Base-by-base conservation (phyloP, 2,888 invertebrate species). In the Ochropleura plecta region DNA sequence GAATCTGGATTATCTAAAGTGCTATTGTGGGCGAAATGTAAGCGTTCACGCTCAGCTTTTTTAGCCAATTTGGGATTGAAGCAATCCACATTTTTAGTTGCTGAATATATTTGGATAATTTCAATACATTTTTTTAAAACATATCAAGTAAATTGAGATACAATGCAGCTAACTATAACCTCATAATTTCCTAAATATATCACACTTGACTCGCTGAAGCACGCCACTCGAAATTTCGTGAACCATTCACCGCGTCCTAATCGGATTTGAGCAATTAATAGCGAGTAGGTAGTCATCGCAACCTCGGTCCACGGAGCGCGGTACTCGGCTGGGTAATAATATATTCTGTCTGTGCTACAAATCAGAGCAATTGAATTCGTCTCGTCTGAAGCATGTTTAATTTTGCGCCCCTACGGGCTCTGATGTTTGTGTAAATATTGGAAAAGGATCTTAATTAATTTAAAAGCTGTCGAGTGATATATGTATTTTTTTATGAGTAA, bases 311-410 rank as follows among this genome's bases (percentile, higher is more conserved):
- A 46, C 44, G 30, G 55, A 64, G 40, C 44, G 46, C 57, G 51
- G 71, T 30, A 72, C 44, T 42, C 60, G 70, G 51, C 65, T 30
- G 57, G 73, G 71, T 78, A 70, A 83, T 83, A 81, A 85, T 79
- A 73, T 79, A 86, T 82, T 87, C 80, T 79, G 77, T 81, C 75
- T 84, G 70, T 78, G 69, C 64, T 82, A 70, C 81, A 86, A 86
- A 88, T 88, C 87, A 85, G 81, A 82, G 77, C 79, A 86, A 89
- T 89, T 85, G 72, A 88, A 87, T 89, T 76, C 79, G 77, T 72
- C 78, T 85, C 84, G 86, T 88, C 89, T 89, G 86, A 86, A 88
- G 86, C 87, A 86, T 83, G 82, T 87, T 90, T 88, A 87, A 89
- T 89, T 90, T 88, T 78, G 71, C 79, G 69, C 76, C 82, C 64